Percentiles rank a stretch among this genome's conserved stretches.
These are phyloP conservation scores for Sebastes vulpes DNA, from an alignment of 2,797 vertebrate genomes.

Conservation along the genomic window DNA sequence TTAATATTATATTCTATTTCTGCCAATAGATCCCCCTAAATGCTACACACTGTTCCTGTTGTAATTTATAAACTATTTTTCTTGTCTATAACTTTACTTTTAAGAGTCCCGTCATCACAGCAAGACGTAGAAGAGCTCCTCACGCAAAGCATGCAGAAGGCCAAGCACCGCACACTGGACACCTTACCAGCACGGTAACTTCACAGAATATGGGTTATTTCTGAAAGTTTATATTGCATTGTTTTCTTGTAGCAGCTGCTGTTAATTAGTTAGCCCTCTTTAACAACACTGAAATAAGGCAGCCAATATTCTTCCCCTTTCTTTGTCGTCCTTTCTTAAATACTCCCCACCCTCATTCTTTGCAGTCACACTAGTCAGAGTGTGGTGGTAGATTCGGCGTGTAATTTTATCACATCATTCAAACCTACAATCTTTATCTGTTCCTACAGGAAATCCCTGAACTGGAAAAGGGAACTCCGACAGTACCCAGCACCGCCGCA, in stretches of 20 bases:
- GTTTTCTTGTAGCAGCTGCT: not conserved
- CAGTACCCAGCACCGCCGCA: conserved; percentile 48
- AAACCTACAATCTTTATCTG: not conserved
- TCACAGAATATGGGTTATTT: not conserved
- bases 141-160: not conserved
- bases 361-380: not conserved
- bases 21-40: no score
- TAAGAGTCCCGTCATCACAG: conserved; percentile 35
- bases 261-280: not conserved
- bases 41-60: no score
- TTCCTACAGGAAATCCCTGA: conserved; percentile 67
- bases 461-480: not conserved
- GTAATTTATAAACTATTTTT: not conserved
- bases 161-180: not conserved
- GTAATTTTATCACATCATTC: not conserved
- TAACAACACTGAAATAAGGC: not conserved
- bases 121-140: conserved; percentile 46
- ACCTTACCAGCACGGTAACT: conserved; percentile 50
- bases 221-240: not conserved
- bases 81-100: not conserved
- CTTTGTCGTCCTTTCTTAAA: not conserved
- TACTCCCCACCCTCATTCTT: not conserved
- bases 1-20: no score
- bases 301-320: not conserved
- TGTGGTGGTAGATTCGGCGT: not conserved